Percentiles rank a stretch among this genome's conserved stretches.
Evolutionary conservation across 2,888 invertebrate species (phyloP).

Genomic region (Rhaphigaster nebulosa): DNA sequence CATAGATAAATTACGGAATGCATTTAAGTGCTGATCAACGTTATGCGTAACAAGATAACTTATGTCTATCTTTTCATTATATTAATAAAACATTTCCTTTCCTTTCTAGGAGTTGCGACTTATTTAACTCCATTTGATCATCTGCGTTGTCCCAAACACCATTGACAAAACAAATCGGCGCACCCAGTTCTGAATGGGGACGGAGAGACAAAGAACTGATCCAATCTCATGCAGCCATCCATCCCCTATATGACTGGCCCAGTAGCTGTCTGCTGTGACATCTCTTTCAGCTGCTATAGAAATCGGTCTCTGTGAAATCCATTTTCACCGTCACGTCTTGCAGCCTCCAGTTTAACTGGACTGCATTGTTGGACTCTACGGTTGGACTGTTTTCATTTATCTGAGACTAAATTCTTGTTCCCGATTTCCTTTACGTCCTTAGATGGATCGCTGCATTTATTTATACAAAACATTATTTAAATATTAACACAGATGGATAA

Average conservation of each 20-base stretch:
- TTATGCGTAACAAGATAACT: too few relatives aligned
- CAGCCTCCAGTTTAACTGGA: conserved; percentile 12
- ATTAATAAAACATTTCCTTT: too few relatives aligned
- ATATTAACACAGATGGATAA: too few relatives aligned
- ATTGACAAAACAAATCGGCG: background rate
- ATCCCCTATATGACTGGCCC: background rate
- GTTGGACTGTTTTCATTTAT: conserved; percentile 19
- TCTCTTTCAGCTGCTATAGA: background rate
- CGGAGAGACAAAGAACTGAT: background rate
- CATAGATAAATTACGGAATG: too few relatives aligned
- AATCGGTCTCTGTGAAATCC: conserved; percentile 22
- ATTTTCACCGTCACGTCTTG: conserved; percentile 17
- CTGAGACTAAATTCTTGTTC: conserved; percentile 17
- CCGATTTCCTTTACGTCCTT: background rate
- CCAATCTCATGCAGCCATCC: background rate
- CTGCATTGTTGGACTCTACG: background rate
- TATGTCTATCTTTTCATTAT: too few relatives aligned
- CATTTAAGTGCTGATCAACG: too few relatives aligned
- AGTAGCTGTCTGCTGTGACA: background rate
- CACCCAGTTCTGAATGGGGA: background rate
- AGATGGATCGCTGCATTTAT: background rate
- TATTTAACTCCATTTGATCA: too few relatives aligned
- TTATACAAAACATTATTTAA: background rate
- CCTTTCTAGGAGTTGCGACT: too few relatives aligned
- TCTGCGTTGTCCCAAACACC: background rate